Evolutionary conservation across 2,113 vertebrate genomes (phyloP), one percentile per base, ranked within the genome.

Genomic region (Alethe castanea): DNA sequence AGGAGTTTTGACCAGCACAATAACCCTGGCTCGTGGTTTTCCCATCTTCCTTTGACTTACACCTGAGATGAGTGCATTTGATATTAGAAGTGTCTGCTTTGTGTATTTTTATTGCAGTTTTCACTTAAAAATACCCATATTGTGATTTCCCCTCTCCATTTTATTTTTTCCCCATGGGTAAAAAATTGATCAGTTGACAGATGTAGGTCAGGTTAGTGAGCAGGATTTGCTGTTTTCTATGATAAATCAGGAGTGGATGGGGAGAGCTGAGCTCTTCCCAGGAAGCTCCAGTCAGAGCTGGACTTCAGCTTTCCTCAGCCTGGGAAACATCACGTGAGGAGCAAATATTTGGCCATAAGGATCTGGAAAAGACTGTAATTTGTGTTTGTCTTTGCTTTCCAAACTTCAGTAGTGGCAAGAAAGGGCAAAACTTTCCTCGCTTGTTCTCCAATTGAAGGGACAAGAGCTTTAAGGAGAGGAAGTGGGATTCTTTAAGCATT

Each of bases 151-250:
- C 36, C 11, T 14, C 42, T 17, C 61, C 19, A 11, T 59, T 93
- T 93, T 86, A 35, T 79, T 84, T 93, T 94, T 90, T 56, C 19
- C 64, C 56, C 11, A 8, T 73, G 48, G 50, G 60, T 16, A 42
- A 42, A 66, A 24, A 86, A 91, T 67, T 36, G 90, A 91, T 92
- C 86, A 42, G 35, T 83, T 95, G 95, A 64, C 92, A 97, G 86
- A 95, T 93, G 7, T 64, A 28, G 94, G 96, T 77, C 86, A 94
- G 56, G 70, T n/a, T 38, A 60, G 65, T 5, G 14, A 70, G 74
- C 64, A 28, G 62, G 61, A 12, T 22, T 82, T 66, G 50, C 33
- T 36, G n/a, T 50, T 65, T 69, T 16, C 56, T 52, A 5, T 6
- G 40, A 26, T 48, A 53, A 86, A 60, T 24, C 0, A 2, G 54